Base-by-base conservation (phyloP, 2,888 invertebrate genomes). In the Lasioglossum pauxillum region DNA sequence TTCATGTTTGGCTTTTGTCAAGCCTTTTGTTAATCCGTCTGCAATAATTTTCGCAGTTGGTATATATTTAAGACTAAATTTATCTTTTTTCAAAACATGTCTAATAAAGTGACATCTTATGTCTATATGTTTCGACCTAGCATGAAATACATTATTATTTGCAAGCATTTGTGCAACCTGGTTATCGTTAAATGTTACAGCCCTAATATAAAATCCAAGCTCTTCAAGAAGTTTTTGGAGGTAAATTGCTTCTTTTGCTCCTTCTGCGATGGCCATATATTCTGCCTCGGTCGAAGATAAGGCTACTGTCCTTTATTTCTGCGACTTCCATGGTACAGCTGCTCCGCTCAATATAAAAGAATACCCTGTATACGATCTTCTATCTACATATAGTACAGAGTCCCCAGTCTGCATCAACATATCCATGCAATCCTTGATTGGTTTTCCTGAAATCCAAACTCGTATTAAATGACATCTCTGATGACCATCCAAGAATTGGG, bases 361-460 rank as follows among this genome's bases (percentile, higher is more conserved):
- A 46, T 67, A 77, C 23, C 77, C 77, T 7, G 49, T 67, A 31
- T 69, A 67, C 8, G 77, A 77, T 12, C 23, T 71, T 44, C 71
- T 23, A 10, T 44, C 71, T 71, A 41, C n/a, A n/a, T 71, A 41
- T 41, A n/a, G 38, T 16, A 8, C 67, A 76, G 41, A 41, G 10
- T 7, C 67, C 77, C 67, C 69, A 67, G 46, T 67, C 77, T n/a
- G 67, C 67, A 46, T 77, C 77, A 8, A 44, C 31, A 10, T 77
- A 67, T 35, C 31, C 46, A 4, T 16, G 12, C 0, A 46, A 12
- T 8, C 23, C 12, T 67, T 41, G 44, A 67, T 77, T 27, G 10
- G 46, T 67, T 31, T 69, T 69, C 46, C 31, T 35, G 35, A 35
- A 35, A 35, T 35, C 35, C 35, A 35, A 35, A 35, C 35, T 35